These are phyloP conservation scores for Auanema sp. DNA, from an alignment of 2,888 invertebrate species.

Conservation along the genomic window DNA sequence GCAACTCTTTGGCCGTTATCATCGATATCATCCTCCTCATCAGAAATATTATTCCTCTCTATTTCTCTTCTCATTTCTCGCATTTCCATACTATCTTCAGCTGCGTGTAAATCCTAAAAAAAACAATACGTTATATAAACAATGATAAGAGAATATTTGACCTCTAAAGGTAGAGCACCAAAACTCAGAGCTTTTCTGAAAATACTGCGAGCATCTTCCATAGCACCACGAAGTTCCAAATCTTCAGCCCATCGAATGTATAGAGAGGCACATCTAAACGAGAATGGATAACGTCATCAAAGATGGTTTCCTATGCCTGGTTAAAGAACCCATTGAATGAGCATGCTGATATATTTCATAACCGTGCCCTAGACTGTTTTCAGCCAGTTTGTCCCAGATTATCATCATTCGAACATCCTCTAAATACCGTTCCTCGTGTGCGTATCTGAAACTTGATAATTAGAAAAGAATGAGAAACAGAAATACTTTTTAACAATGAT, in stretches of 20 bases:
- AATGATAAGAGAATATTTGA: conserved; percentile 4
- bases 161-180: conserved; percentile 32
- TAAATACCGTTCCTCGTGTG: conserved; percentile 24
- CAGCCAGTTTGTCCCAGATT: conserved; percentile 46
- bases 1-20: conserved; percentile 25
- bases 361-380: conserved; percentile 46
- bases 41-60: conserved; percentile 17
- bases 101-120: conserved; percentile 27
- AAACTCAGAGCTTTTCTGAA: conserved; percentile 24
- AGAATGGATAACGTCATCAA: background rate
- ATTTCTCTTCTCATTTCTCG: conserved; percentile 37
- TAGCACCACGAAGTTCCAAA: conserved; percentile 31
- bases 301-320: background rate
- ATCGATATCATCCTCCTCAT: conserved; percentile 5
- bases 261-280: conserved; percentile 34
- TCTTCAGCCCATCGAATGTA: conserved; percentile 41
- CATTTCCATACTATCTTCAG: conserved; percentile 42
- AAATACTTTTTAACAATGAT: conserved; percentile 34
- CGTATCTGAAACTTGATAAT: conserved; percentile 28
- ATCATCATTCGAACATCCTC: conserved; percentile 41
- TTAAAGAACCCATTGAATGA: conserved; percentile 27
- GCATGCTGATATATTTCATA: conserved; percentile 24
- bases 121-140: too few relatives aligned
- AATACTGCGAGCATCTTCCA: conserved; percentile 35
- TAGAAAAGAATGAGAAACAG: background rate